Base-by-base conservation (phyloP, 2,113 vertebrate genomes). In the Pseudolaguvia tuberculata region DNA sequence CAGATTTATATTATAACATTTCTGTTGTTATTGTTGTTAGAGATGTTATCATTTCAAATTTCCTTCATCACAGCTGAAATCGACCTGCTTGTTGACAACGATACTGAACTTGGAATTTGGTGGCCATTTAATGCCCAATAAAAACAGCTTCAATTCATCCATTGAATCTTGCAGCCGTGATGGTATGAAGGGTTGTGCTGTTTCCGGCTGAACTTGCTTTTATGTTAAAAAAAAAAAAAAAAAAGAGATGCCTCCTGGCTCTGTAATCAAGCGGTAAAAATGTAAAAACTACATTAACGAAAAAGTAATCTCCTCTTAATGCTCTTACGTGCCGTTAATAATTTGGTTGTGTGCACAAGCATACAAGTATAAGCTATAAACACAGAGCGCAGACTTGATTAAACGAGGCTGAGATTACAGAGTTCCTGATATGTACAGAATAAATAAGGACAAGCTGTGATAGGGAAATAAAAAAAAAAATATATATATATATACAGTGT, bases 251-350 rank as follows among this genome's bases (percentile, higher is more conserved):
- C 23, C 45, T 67, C 23, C 63, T 29, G 63, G 23, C 63, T 67
- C 15, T 48, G 45, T 66, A 67, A 50, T 67, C 63, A 67, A 67
- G 63, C 25, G 6, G 8, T 27, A 27, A 27, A 50, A 18, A 50
- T 50, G 27, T 67, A 67, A 67, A 50, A 67, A 25, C 25, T 29
- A 25, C 45, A 6, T 67, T 50, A 67, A 18, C 25, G 15, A 29
- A 48, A 50, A 29, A 50, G 23, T 12, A 50, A 67, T 67, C 45
- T 67, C 27, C 15, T 67, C 63, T 67, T 27, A 67, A 66, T 66
- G 63, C 63, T 27, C 23, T 23, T 48, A 17, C 21, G 17, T 20
- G 63, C 23, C 47, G 48, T 50, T 50, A 50, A 50, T 29, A 67
- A 67, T 20, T 27, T 50, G 63, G 8, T 48, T 66, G 45, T 50